phyloP scores from a whole-genome alignment of 2,113 vertebrate species.

The Orthonyx spaldingii region DNA sequence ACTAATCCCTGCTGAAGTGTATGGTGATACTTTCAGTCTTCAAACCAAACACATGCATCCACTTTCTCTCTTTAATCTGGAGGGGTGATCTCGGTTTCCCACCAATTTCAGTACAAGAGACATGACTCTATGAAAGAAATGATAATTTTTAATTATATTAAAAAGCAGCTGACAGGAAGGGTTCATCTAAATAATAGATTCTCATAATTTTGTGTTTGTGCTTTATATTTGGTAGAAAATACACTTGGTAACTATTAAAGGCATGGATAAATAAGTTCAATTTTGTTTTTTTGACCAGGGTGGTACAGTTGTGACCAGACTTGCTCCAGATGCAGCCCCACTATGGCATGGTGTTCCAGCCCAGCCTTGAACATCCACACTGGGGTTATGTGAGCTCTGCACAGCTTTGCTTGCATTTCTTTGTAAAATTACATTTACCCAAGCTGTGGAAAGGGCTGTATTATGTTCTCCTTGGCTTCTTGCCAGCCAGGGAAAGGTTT shows the following conservation, averaged over 20 bases:
- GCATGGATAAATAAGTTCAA: background rate
- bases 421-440: background rate
- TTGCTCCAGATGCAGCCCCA: background rate
- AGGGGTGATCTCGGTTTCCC: background rate
- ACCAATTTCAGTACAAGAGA: background rate
- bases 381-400: background rate
- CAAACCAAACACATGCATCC: background rate
- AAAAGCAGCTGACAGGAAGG: background rate
- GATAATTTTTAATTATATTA: background rate
- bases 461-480: background rate
- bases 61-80: background rate
- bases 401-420: background rate
- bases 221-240: background rate
- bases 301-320: background rate
- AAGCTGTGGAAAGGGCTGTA: background rate
- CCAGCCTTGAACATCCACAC: accelerated
- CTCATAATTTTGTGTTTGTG: background rate
- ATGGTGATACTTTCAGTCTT: background rate
- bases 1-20: background rate
- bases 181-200: background rate
- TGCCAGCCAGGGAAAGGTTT: background rate
- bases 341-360: accelerated
- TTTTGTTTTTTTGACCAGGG: background rate
- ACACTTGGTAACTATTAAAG: background rate
- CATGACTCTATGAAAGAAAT: background rate